phyloP scores from a whole-genome alignment of 2,888 invertebrate species.

The Mesoligia furuncula region DNA sequence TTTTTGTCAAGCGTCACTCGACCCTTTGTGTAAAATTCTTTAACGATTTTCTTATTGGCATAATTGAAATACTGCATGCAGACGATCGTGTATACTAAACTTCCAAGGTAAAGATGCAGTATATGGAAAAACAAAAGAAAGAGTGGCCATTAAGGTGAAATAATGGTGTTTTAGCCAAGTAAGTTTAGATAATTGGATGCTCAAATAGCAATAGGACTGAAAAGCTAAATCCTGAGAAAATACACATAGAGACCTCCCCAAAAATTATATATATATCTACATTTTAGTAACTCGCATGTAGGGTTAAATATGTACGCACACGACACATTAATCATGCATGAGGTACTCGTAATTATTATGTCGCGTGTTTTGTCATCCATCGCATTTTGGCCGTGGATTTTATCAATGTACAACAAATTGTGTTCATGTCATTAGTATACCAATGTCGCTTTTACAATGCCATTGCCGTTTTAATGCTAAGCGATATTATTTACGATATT shows the following conservation, averaged over 20 bases:
- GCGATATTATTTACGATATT: slow-evolving; percentile 42
- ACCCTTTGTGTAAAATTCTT: slow-evolving; percentile 32
- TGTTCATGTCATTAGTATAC: slow-evolving; percentile 71
- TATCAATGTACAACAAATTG: slow-evolving; percentile 81
- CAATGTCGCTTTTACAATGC: slow-evolving; percentile 64
- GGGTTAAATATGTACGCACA: slow-evolving; percentile 65
- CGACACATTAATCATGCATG: slow-evolving; percentile 75
- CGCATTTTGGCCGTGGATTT: slow-evolving; percentile 78
- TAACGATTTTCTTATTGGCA: slow-evolving; percentile 24
- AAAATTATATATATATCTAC: not conserved
- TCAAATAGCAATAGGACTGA: not conserved
- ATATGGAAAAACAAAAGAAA: not conserved
- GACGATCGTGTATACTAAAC: not conserved
- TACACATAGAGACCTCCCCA: not conserved
- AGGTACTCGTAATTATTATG: slow-evolving; percentile 81
- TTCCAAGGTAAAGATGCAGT: not conserved
- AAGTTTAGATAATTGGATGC: not conserved
- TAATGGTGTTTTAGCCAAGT: not conserved
- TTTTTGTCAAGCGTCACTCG: slow-evolving; percentile 56
- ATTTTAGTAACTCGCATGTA: slow-evolving; percentile 51
- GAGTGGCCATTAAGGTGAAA: not conserved
- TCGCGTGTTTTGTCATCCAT: slow-evolving; percentile 84
- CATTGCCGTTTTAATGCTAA: slow-evolving; percentile 46
- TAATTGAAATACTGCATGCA: not conserved
- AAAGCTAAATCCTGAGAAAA: not conserved